Conservation (phyloP, 1,140 invertebrate species). For the Drosophila busckii region DNA sequence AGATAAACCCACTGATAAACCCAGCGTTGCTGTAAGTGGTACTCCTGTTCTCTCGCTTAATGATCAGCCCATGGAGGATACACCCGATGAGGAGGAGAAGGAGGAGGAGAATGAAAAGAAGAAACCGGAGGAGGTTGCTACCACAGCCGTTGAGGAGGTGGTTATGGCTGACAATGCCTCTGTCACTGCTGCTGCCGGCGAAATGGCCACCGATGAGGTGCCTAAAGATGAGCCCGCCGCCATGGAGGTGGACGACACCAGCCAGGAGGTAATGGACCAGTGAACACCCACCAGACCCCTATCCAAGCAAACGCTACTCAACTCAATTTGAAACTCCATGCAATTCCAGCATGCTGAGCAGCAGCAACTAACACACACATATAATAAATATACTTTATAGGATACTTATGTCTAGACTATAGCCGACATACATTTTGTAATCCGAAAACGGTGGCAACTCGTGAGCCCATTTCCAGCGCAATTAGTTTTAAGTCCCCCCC, state of each 20-base stretch:
- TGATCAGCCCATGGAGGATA: constrained; percentile 74
- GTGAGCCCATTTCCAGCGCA: no score
- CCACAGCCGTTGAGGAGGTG: constrained; percentile 54
- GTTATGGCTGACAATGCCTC: constrained; percentile 56
- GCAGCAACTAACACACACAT: no score
- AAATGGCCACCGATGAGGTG: constrained; percentile 69
- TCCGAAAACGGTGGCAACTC: no score
- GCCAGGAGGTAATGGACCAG: constrained; percentile 78
- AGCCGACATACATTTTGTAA: no score
- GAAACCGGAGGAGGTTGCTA: no score
- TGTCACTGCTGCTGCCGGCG: constrained; percentile 14
- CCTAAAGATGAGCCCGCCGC: constrained; percentile 63
- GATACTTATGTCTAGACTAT: no score
- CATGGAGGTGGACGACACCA: constrained; percentile 78
- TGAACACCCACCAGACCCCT: constrained; percentile 29
- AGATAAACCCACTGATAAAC: constrained; percentile 6
- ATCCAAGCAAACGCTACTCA: background rate
- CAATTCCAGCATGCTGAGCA: no score
- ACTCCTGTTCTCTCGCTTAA: constrained; percentile 49
- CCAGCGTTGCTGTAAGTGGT: background rate
- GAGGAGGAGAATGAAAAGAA: no score
- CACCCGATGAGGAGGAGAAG: constrained; percentile 48
- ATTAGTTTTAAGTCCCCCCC: no score
- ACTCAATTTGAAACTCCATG: constrained; percentile 4
- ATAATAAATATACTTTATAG: no score